These are phyloP conservation scores for Apotomis turbidana DNA, from an alignment of 2,888 invertebrate species.

Conservation along the genomic window DNA sequence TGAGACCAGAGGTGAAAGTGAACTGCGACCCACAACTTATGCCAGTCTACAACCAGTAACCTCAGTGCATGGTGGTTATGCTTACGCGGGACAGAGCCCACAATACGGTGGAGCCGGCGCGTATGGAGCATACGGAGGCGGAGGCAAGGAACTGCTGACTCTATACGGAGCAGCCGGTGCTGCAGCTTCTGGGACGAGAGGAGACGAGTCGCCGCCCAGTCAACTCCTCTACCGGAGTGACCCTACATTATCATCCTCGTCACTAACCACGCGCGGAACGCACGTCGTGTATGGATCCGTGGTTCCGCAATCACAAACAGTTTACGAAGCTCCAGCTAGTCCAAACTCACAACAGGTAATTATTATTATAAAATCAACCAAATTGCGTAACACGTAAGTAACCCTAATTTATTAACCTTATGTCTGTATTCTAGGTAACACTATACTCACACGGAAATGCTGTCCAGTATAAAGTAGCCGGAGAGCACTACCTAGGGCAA, in stretches of 20 bases:
- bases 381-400: neutral
- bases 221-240: slow-evolving; percentile 86
- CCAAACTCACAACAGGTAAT: slow-evolving; percentile 83
- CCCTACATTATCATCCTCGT: slow-evolving; percentile 87
- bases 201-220: slow-evolving; percentile 81
- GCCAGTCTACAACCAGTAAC: slow-evolving; percentile 87
- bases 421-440: slow-evolving; percentile 47
- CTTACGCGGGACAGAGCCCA: slow-evolving; percentile 68
- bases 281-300: slow-evolving; percentile 78
- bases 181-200: slow-evolving; percentile 59
- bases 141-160: slow-evolving; percentile 58
- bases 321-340: slow-evolving; percentile 83
- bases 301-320: slow-evolving; percentile 73
- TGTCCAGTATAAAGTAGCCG: slow-evolving; percentile 83
- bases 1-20: slow-evolving; percentile 71
- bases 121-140: slow-evolving; percentile 55
- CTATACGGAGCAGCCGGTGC: slow-evolving; percentile 52
- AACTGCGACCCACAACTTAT: slow-evolving; percentile 79
- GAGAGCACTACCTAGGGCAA: slow-evolving; percentile 71
- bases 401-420: neutral
- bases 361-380: neutral
- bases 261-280: slow-evolving; percentile 79
- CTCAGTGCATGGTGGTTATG: slow-evolving; percentile 74
- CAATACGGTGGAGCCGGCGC: slow-evolving; percentile 58
- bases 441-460: slow-evolving; percentile 81